Evolutionary conservation across 2,888 invertebrate species (phyloP).

Genomic region (Panopea generosa): DNA sequence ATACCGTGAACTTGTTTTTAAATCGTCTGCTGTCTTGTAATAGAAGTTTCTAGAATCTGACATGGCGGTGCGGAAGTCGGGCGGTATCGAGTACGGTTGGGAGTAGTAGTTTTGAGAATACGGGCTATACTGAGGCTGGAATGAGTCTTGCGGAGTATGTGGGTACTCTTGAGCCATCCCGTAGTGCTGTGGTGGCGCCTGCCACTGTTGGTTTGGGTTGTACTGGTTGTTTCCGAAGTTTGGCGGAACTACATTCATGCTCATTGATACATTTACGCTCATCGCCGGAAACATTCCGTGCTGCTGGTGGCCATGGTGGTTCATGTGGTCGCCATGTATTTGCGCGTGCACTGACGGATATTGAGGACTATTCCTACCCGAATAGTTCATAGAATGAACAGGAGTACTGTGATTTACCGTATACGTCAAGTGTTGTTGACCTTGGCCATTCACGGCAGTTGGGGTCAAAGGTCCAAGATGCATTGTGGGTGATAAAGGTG

Average conservation of each 20-base stretch:
- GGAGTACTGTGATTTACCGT: constrained; percentile 66
- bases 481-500: constrained; percentile 76
- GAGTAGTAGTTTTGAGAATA: constrained; percentile 65
- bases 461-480: constrained; percentile 68
- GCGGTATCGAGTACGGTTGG: constrained; percentile 69
- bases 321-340: constrained; percentile 64
- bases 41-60: constrained; percentile 69
- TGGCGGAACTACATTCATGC: constrained; percentile 94
- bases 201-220: constrained; percentile 70
- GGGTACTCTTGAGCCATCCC: constrained; percentile 60
- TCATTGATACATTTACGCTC: constrained; percentile 99
- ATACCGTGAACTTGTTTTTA: constrained; percentile 70
- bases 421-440: constrained; percentile 62
- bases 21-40: constrained; percentile 75
- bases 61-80: constrained; percentile 70
- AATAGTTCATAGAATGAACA: constrained; percentile 65
- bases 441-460: constrained; percentile 40
- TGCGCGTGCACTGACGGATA: constrained; percentile 65
- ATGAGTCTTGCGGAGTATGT: constrained; percentile 66
- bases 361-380: constrained; percentile 65
- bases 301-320: constrained; percentile 55
- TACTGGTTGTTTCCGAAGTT: constrained; percentile 69
- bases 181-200: constrained; percentile 59
- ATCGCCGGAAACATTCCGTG: constrained; percentile 91
- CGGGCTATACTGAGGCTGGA: constrained; percentile 67